phyloP scores from a whole-genome alignment of 2,113 vertebrate species.

The Protobothrops flavoviridis region DNA sequence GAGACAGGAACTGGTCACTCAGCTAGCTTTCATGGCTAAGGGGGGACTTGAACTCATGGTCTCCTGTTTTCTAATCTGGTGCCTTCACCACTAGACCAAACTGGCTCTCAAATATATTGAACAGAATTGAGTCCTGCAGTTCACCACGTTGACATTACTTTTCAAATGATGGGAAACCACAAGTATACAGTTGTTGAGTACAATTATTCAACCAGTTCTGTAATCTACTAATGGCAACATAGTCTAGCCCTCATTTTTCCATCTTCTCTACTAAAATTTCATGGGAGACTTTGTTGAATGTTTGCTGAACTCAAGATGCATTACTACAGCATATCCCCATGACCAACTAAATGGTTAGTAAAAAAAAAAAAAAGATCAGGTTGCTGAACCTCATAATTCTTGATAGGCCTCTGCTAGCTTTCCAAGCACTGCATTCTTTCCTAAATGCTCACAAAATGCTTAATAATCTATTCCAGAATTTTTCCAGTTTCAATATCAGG shows the following conservation, averaged over 20 bases:
- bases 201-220: neutral
- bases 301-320: neutral
- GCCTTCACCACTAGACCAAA: neutral
- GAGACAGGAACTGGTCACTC: neutral
- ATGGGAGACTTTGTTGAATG: neutral
- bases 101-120: neutral
- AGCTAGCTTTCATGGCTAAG: neutral
- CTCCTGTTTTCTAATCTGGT: neutral
- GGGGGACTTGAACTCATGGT: neutral
- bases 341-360: neutral
- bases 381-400: neutral
- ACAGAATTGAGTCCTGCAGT: neutral
- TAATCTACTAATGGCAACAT: neutral
- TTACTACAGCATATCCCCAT: neutral
- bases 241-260: neutral
- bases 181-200: neutral
- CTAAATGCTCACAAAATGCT: neutral
- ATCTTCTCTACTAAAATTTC: neutral
- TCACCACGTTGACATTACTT: neutral
- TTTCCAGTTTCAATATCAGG: neutral
- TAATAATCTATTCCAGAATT: neutral
- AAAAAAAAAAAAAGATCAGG: neutral
- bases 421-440: neutral
- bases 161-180: neutral
- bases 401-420: neutral